Evolutionary conservation across 2,113 vertebrate species (phyloP).

Genomic region (Ornithorhynchus anatinus): DNA sequence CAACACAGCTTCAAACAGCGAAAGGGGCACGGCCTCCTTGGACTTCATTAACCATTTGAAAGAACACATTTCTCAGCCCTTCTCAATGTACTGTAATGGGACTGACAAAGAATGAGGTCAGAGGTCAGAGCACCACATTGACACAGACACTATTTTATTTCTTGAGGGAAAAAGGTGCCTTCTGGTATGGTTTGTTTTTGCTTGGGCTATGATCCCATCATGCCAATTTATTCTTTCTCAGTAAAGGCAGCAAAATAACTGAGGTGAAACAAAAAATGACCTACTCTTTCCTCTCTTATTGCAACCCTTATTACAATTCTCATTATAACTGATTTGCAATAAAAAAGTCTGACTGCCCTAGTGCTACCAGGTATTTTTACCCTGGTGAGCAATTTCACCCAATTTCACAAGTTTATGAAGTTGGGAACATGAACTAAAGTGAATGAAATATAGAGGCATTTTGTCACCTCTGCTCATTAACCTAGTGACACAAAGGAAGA

Average conservation of each 20-base stretch:
- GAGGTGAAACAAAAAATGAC: no score
- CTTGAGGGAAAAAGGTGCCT: not conserved
- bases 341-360: no score
- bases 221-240: not conserved
- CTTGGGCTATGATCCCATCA: not conserved
- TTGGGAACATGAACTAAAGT: no score
- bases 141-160: not conserved
- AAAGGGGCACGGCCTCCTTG: no score
- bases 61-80: not conserved
- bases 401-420: no score
- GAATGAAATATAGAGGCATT: no score
- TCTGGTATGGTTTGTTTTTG: not conserved
- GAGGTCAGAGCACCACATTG: not conserved
- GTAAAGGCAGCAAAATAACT: slow-evolving; percentile 7
- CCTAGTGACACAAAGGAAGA: slow-evolving; percentile 2
- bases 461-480: slow-evolving; percentile 27
- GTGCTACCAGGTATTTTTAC: no score
- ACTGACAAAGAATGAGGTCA: not conserved
- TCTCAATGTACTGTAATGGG: not conserved
- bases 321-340: no score
- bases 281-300: no score
- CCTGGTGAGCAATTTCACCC: no score
- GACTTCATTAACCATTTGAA: not conserved
- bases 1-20: no score
- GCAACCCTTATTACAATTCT: no score